Evolutionary conservation across 2,113 vertebrate species (phyloP), one percentile per base, ranked within the genome.

Genomic region (Forbesichthys papilliferus): DNA sequence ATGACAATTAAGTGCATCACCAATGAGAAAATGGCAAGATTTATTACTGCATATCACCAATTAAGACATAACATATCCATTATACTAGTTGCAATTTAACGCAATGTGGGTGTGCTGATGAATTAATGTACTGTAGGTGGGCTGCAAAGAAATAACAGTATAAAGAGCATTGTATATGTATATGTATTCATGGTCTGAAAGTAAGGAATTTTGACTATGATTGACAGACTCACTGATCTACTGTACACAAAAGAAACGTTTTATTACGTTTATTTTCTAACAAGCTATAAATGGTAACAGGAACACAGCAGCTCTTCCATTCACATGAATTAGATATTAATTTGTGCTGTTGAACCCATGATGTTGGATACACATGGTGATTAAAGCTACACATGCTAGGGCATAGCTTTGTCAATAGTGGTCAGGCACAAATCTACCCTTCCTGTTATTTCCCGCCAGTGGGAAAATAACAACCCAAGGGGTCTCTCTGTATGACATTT

Each of bases 201-300:
- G 12, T 18, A 61, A 48, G 27, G 48, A 80, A 59, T 68, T 55
- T 74, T 75, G 65, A 73, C 68, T 67, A 76, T 69, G 64, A 73
- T 68, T 87, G 83, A 77, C 75, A 77, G 71, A 61, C 70, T 61
- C 1, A 1, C 54, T 69, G 68, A 64, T 77, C 66, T 66, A 79
- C 48, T 78, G 55, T 80, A 78, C 65, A 69, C 83, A 80, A 82
- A 73, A 74, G 74, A 81, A 69, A 79, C 74, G 69, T 62, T 66
- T 64, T 48, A 42, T 42, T 42, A 42, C 1, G 5, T 1, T 75
- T 71, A 68, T 68, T 79, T 71, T 56, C 77, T 77, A 79, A 80
- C 80, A 89, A 82, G 64, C 63, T 42, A 18, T 71, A 71, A 69
- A 10, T 59, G 63, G 79, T 80, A 60, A 68, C 64, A 47, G 36